Conservation (phyloP, 2,888 invertebrate species). For the Embidobia sp. region DNA sequence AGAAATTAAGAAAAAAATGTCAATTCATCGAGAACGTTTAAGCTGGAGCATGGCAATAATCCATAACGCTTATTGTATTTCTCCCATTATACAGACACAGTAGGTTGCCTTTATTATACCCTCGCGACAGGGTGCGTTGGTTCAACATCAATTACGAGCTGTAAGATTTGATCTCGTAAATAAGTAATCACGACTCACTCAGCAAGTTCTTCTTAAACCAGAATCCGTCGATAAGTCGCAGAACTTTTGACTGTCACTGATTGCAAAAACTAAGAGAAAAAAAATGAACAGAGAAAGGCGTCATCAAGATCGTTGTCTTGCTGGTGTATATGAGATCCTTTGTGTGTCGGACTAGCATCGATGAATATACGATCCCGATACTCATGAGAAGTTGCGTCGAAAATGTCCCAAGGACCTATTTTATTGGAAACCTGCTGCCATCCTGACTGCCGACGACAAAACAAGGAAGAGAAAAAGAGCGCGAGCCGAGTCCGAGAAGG, state of each 20-base stretch:
- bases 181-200: no score
- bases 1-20: no score
- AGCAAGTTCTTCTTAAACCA: no score
- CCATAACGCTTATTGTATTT: slow-evolving; percentile 32
- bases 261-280: slow-evolving; percentile 57
- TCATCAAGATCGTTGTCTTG: slow-evolving; percentile 76
- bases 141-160: slow-evolving; percentile 40
- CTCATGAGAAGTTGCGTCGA: slow-evolving; percentile 58
- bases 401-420: slow-evolving; percentile 46
- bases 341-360: slow-evolving; percentile 66
- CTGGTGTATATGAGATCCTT: slow-evolving; percentile 63
- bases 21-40: neutral
- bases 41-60: neutral
- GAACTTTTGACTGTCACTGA: slow-evolving; percentile 69
- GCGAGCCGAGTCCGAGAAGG: slow-evolving; percentile 63
- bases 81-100: slow-evolving; percentile 27
- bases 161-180: slow-evolving; percentile 63
- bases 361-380: slow-evolving; percentile 69
- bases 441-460: slow-evolving; percentile 43
- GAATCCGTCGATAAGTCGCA: no score
- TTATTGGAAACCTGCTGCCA: slow-evolving; percentile 58
- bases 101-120: slow-evolving; percentile 41
- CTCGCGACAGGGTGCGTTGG: slow-evolving; percentile 27
- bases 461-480: slow-evolving; percentile 23
- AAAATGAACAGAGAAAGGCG: slow-evolving; percentile 63